Conservation (phyloP, 1,140 invertebrate genomes). For the Eulimnadia texana region DNA sequence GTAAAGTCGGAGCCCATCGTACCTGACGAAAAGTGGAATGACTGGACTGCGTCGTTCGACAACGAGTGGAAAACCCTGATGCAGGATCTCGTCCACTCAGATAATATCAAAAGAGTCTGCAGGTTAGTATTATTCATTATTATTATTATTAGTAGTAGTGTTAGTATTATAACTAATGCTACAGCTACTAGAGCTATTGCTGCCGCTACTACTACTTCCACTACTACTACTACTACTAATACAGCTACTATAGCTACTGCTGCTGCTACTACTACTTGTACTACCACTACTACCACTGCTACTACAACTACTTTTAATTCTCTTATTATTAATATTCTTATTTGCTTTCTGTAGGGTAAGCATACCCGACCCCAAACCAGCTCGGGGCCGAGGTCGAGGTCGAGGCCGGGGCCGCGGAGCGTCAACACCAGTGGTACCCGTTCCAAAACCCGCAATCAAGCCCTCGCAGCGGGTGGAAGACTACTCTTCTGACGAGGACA, state of each 20-base stretch:
- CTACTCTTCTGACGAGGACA: neutral
- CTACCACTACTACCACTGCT: no score
- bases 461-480: neutral
- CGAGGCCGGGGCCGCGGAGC: no score
- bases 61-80: neutral
- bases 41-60: neutral
- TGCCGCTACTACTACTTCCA: no score
- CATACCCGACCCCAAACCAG: neutral
- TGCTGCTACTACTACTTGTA: no score
- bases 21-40: neutral
- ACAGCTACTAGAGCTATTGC: no score
- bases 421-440: no score
- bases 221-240: no score
- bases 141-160: neutral
- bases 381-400: no score
- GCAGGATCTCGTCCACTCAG: neutral
- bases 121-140: neutral
- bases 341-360: neutral
- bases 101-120: neutral
- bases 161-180: no score
- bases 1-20: neutral
- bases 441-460: neutral
- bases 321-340: no score
- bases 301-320: no score
- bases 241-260: no score